phyloP scores from a whole-genome alignment of 2,888 invertebrate species.

The Spilosoma lubricipeda region DNA sequence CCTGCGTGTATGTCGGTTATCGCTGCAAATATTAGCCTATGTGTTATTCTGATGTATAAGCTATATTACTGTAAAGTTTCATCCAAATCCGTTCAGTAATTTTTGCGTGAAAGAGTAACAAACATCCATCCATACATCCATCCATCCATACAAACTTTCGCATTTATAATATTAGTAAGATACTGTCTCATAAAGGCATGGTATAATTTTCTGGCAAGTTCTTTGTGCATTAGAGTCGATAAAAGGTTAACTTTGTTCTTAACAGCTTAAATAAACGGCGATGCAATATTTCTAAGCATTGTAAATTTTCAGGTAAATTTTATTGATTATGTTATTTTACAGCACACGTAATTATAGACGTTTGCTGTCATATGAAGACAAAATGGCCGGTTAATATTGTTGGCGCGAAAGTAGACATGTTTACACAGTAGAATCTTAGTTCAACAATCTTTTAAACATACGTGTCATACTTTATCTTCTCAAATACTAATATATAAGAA shows the following conservation, averaged over 20 bases:
- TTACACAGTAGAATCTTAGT: conserved; percentile 10
- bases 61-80: no score
- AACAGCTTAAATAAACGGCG: not conserved
- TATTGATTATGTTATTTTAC: no score
- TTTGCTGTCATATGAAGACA: not conserved
- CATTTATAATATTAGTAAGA: no score
- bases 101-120: no score
- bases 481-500: not conserved
- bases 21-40: no score
- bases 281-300: not conserved
- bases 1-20: no score
- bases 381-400: conserved; percentile 12
- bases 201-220: not conserved
- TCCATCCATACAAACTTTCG: no score
- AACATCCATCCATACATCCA: no score
- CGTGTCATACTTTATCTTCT: not conserved
- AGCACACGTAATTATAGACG: no score
- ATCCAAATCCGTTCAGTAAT: no score
- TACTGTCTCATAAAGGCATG: no score
- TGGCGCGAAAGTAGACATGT: conserved; percentile 9
- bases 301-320: not conserved
- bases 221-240: accelerated
- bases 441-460: not conserved
- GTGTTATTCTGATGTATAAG: no score
- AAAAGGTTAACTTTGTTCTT: not conserved